Conservation (phyloP, 2,113 vertebrate genomes). For the Scortum barcoo region DNA sequence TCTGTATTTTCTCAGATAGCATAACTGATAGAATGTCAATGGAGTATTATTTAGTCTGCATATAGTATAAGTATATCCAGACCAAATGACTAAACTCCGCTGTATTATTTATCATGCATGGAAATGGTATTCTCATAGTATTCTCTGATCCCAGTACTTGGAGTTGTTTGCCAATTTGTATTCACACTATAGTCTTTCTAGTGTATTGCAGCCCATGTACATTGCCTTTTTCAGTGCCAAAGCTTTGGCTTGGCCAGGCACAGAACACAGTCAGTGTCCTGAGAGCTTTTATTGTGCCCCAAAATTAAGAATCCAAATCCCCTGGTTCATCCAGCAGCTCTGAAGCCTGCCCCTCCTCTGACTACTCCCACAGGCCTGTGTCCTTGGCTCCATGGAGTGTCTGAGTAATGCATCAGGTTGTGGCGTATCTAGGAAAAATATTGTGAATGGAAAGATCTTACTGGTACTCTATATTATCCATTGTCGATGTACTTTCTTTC, state of each 20-base stretch:
- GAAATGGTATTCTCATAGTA: too few relatives aligned
- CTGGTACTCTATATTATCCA: neutral
- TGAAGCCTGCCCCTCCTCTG: neutral
- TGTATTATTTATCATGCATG: too few relatives aligned
- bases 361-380: neutral
- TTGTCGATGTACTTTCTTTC: too few relatives aligned
- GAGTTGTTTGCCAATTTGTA: neutral
- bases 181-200: neutral
- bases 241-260: neutral
- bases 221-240: neutral
- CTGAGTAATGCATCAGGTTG: neutral
- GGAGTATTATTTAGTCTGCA: too few relatives aligned
- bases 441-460: neutral
- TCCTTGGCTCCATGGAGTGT: neutral
- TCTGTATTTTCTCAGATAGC: too few relatives aligned
- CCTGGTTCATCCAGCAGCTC: neutral
- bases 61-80: neutral
- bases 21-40: too few relatives aligned
- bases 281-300: slow-evolving; percentile 1
- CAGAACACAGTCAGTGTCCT: neutral
- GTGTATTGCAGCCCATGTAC: neutral
- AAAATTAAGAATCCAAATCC: slow-evolving; percentile 15
- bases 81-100: neutral
- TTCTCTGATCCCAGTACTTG: neutral
- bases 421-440: neutral